These are phyloP conservation scores for Volucella bombylans DNA, from an alignment of 2,888 invertebrate genomes.

Conservation along the genomic window DNA sequence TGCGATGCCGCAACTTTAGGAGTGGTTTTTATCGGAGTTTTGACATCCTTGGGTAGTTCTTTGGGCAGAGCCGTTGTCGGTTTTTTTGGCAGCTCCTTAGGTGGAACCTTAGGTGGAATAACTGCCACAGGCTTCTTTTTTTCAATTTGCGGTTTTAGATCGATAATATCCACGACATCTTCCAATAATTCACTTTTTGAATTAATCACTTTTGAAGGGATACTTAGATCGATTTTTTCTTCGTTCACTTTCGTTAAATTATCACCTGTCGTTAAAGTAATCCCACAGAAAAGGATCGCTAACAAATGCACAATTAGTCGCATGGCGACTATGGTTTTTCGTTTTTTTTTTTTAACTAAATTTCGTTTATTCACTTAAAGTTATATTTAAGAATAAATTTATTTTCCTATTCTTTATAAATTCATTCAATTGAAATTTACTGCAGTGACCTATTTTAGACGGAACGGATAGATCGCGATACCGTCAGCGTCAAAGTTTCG, in stretches of 20 bases:
- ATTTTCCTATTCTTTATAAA: neutral
- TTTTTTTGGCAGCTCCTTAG: constrained; percentile 32
- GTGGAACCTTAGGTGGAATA: constrained; percentile 22
- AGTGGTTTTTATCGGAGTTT: neutral
- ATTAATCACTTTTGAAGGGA: constrained; percentile 42
- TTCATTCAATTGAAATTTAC: constrained; percentile 40
- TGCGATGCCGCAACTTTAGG: constrained; percentile 13
- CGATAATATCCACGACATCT: constrained; percentile 40
- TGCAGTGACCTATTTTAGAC: constrained; percentile 61
- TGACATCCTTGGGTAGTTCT: constrained; percentile 15
- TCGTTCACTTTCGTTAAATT: constrained; percentile 64
- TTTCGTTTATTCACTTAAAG: constrained; percentile 18
- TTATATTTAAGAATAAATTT: neutral
- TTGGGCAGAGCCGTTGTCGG: constrained; percentile 19
- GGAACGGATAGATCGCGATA: constrained; percentile 46
- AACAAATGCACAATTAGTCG: constrained; percentile 59
- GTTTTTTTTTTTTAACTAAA: constrained; percentile 11
- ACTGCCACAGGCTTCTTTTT: constrained; percentile 19
- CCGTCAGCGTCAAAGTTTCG: constrained; percentile 63
- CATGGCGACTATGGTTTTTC: constrained; percentile 58
- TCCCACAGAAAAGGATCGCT: constrained; percentile 57
- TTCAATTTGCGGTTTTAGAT: constrained; percentile 10
- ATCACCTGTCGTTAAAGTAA: constrained; percentile 56
- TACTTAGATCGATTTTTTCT: constrained; percentile 54
- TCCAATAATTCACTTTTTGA: constrained; percentile 67